These are phyloP conservation scores for Drosophila parvula DNA, from an alignment of 1,140 invertebrate genomes.

Conservation along the genomic window DNA sequence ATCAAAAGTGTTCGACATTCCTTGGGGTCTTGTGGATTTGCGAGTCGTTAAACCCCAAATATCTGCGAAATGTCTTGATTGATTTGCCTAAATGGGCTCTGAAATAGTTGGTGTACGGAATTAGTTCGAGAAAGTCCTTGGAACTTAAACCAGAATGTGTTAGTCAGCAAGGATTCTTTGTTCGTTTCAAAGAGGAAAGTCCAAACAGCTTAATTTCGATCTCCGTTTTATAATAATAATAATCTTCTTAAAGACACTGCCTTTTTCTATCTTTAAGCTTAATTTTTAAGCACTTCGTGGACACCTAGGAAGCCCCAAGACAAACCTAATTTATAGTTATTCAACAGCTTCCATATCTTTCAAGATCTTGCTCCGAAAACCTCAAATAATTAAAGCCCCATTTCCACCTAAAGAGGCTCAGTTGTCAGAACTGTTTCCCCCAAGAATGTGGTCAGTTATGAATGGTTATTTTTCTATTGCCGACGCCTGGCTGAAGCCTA, in stretches of 20 bases:
- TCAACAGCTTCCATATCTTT: too few relatives aligned
- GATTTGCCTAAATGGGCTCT: neutral
- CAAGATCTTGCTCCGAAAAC: neutral
- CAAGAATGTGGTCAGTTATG: neutral
- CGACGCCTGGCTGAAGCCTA: neutral
- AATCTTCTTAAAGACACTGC: neutral
- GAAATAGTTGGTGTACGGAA: neutral
- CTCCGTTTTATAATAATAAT: neutral
- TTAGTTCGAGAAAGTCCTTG: neutral
- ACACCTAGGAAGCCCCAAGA: too few relatives aligned
- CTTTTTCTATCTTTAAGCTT: too few relatives aligned
- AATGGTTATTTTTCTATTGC: neutral
- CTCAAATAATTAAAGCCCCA: neutral
- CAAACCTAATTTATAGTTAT: too few relatives aligned
- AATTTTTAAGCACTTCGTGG: neutral
- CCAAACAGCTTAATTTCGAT: too few relatives aligned
- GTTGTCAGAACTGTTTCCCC: slow-evolving; percentile 2
- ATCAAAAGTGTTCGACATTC: slow-evolving; percentile 39
- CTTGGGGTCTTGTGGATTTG: slow-evolving; percentile 24
- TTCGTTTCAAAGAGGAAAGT: neutral
- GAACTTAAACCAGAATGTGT: neutral
- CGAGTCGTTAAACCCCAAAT: slow-evolving; percentile 9
- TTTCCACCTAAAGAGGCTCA: neutral
- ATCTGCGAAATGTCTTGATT: neutral
- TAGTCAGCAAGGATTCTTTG: neutral